Evolutionary conservation across 2,888 invertebrate genomes (phyloP), one percentile per base, ranked within the genome.

Genomic region (Imbricaverruca yamaguchii): DNA sequence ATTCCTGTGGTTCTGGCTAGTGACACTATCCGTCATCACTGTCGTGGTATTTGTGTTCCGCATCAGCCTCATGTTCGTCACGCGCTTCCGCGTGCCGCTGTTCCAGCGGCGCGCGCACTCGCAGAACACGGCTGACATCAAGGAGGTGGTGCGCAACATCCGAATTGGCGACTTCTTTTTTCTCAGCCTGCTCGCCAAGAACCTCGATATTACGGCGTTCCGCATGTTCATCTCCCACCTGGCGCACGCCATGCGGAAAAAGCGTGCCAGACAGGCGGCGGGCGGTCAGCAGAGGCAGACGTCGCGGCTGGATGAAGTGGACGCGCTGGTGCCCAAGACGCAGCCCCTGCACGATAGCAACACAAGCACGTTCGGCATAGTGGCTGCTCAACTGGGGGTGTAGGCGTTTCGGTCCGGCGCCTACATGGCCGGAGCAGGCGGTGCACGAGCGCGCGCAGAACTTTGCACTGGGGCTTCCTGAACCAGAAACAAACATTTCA

Each of bases 1-100:
- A 85, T 94, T 96, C 90, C 89, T 96, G 83, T 96, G 96, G 96
- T 94, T 91, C 88, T 96, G 96, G 96, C 93, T 95, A 85, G 94
- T 95, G 83, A 90, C 94, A 82, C 87, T 95, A 82, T 91, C 94
- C 0, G 88, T 92, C 39, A 88, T 95, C 82, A 91, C 93, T n/a
- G 94, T 92, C 4, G 86, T 93, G 84, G 93, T 94, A n/a, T 87
- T 95, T 81, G 87, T 94, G 11, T 95, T 94, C 88, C 94, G 82
- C 55, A 69, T 80, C 53, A 61, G 82, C 1, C 82, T 83, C 25
- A 82, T 83, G 81, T 83, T 83, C 78, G 57, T 83, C 6, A 82
- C 81, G 18, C 81, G 80, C 56, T 83, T 83, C 80, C 80, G 84
- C 10, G 82, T 80, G 39, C 82, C 82, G 59, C 81, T 83, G 0